These are phyloP conservation scores for Gasterosteus aculeatus DNA, from an alignment of 2,113 vertebrate species.

Conservation along the genomic window DNA sequence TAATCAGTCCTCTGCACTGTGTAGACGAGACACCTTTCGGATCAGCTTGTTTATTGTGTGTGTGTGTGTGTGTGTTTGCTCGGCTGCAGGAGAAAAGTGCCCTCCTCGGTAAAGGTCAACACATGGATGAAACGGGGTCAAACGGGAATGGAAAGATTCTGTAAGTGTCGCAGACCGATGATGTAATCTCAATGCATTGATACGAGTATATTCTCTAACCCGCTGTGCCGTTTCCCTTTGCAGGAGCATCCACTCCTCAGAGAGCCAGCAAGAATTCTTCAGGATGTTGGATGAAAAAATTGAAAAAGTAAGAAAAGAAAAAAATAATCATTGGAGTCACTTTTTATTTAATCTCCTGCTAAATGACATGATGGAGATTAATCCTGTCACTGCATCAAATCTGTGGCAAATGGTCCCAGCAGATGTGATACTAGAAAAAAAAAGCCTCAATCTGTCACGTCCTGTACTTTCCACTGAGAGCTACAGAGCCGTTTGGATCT, in stretches of 20 bases:
- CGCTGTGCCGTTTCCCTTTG: constrained; percentile 29
- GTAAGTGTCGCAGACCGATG: constrained; percentile 56
- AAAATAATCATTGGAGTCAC: neutral
- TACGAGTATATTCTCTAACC: constrained; percentile 3
- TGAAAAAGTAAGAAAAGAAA: constrained; percentile 86
- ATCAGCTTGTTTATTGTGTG: neutral
- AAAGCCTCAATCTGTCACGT: no score
- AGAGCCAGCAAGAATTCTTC: constrained; percentile 99
- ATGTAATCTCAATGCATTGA: neutral
- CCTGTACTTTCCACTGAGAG: neutral
- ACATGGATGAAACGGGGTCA: constrained; percentile 64
- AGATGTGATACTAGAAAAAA: constrained; percentile 24
- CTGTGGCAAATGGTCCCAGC: constrained; percentile 36
- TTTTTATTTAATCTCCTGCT: neutral
- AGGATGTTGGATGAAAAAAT: constrained; percentile 99
- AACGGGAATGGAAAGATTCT: constrained; percentile 79
- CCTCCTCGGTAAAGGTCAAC: constrained; percentile 72
- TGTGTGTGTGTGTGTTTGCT: constrained; percentile 3
- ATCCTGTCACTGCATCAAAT: constrained; percentile 46
- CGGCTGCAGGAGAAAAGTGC: constrained; percentile 77
- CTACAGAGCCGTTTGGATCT: neutral
- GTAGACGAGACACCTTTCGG: neutral
- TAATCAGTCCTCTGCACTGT: neutral
- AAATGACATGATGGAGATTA: constrained; percentile 42
- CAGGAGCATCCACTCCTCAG: constrained; percentile 97